Base-by-base conservation (phyloP, 2,797 vertebrate species). In the Gymnopithys bicolor region DNA sequence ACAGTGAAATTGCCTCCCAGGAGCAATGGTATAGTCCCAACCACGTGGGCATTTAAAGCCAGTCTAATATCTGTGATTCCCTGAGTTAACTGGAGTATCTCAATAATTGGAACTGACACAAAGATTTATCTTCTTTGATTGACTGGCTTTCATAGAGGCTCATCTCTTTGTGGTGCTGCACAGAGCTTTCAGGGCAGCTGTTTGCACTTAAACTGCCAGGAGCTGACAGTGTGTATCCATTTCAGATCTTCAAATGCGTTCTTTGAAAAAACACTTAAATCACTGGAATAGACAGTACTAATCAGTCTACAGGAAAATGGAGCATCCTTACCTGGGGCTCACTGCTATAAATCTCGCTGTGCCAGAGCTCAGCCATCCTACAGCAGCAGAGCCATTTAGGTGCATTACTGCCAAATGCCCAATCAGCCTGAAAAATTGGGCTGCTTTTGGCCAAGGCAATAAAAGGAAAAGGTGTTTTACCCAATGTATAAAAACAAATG, bases 131-230 rank as follows among this genome's bases (percentile, higher is more conserved):
- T 95, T 33, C 92, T 93, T 89, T 96, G 94, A 96, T 85, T 96
- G 95, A 97, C 89, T 95, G 15, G 71, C 76, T 93, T 85, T 95
- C 92, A 91, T 59, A 66, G 93, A 83, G 75, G 68, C 89, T 91
- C 94, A 80, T 95, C 96, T 94, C 93, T 95, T 93, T 89, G 93
- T 87, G 92, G 84, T 37, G 56, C 90, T 67, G 94, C 62, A 68
- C 60, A 19, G 84, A 75, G 95, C 92, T 97, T 91, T 94, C 78
- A 13, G 89, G 93, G 89, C 92, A 95, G 93, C 93, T 95, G 95
- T 95, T 96, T 97, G 94, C 93, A 87, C 92, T 95, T 92, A 94
- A 95, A 91, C 84, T 95, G 96, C 95, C 96, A 92, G 92, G 63
- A 95, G 96, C 95, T 95, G 96, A 93, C 95, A 95, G 94, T 91